These are phyloP conservation scores for Capitulum mitella DNA, from an alignment of 2,888 invertebrate species.

Conservation along the genomic window DNA sequence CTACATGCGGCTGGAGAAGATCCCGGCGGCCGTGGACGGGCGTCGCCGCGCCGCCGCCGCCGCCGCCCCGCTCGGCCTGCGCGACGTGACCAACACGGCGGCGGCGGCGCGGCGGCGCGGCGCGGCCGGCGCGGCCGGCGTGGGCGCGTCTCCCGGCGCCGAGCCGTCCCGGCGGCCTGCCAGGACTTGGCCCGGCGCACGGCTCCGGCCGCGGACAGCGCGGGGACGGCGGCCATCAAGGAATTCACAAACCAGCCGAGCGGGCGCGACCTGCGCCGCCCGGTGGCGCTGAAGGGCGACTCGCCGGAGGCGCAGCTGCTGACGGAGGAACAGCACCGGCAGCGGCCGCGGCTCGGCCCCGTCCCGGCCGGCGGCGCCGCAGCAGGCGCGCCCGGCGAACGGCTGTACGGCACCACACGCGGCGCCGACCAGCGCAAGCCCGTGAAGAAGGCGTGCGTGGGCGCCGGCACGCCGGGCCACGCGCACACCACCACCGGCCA, in stretches of 20 bases:
- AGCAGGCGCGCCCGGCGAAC: neutral
- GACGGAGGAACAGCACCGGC: neutral
- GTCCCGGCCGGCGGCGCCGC: neutral
- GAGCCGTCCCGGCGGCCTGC: no score
- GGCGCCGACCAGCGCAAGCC: neutral
- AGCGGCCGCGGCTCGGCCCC: neutral
- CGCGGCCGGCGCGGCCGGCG: neutral
- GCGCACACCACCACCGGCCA: slow-evolving; percentile 20
- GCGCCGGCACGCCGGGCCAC: neutral
- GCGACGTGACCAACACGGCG: neutral
- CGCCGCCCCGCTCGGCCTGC: neutral
- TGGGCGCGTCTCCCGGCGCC: no score
- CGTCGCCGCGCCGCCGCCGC: neutral
- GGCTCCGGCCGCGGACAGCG: neutral
- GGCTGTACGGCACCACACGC: neutral
- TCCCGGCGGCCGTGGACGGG: slow-evolving; percentile 32
- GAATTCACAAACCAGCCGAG: slow-evolving; percentile 9
- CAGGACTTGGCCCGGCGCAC: neutral
- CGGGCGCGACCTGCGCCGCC: neutral
- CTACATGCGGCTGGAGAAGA: slow-evolving; percentile 34
- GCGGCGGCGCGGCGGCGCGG: neutral
- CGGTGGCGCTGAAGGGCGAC: slow-evolving; percentile 10
- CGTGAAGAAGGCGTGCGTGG: slow-evolving; percentile 1
- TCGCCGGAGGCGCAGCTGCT: slow-evolving; percentile 11
- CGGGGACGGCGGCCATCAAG: neutral